These are phyloP conservation scores for Listronotus bonariensis DNA, from an alignment of 1,140 invertebrate species.

Conservation along the genomic window DNA sequence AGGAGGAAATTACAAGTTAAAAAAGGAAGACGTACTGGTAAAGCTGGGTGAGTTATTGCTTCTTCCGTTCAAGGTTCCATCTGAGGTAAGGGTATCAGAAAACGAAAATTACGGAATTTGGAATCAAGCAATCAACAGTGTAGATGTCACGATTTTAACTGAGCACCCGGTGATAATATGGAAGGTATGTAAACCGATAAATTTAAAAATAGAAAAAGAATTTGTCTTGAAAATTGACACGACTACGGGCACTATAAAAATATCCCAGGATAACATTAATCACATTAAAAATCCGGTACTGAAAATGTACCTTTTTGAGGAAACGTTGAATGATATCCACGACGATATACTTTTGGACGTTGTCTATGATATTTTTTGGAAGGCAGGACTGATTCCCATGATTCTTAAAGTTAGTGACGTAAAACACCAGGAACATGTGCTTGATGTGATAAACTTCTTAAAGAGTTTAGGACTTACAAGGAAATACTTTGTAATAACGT, in stretches of 20 bases:
- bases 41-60: constrained; percentile 26
- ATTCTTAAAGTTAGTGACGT: constrained; percentile 13
- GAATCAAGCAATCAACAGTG: constrained; percentile 17
- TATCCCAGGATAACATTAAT: constrained; percentile 3
- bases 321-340: constrained; percentile 11
- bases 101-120: constrained; percentile 17
- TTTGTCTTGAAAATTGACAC: constrained; percentile 21
- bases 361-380: constrained; percentile 29
- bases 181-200: constrained; percentile 25
- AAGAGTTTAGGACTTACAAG: constrained; percentile 20
- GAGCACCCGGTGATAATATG: constrained; percentile 18
- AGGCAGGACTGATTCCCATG: constrained; percentile 25
- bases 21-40: constrained; percentile 32
- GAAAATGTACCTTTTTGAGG: constrained; percentile 36
- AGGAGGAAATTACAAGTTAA: constrained; percentile 30
- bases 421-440: constrained; percentile 12
- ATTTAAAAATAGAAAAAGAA: constrained; percentile 14
- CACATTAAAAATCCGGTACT: constrained; percentile 13
- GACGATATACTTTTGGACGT: constrained; percentile 19
- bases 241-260: constrained; percentile 6
- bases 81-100: not conserved
- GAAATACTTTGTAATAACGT: constrained; percentile 21
- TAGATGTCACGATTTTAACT: constrained; percentile 23
- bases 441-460: constrained; percentile 12
- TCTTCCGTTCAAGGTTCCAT: constrained; percentile 1